Percentiles rank a stretch among this genome's conserved stretches.
phyloP scores from a whole-genome alignment of 2,113 vertebrate genomes.

The Mirza zaza region DNA sequence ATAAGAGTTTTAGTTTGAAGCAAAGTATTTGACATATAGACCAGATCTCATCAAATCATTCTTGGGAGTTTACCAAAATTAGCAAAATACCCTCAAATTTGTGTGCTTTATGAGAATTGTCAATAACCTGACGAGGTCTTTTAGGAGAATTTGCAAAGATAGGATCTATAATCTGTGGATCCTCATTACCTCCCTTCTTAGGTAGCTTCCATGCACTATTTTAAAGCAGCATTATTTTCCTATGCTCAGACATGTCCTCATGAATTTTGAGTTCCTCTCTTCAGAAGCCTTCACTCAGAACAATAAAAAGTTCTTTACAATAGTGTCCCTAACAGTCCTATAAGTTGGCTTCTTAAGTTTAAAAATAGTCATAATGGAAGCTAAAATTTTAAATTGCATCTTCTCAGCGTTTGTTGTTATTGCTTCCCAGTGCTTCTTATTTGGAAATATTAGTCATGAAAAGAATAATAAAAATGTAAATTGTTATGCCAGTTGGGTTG shows the following conservation, averaged over 20 bases:
- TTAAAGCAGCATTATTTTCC: not conserved
- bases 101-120: not conserved
- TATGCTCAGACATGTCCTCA: not conserved
- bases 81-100: not conserved
- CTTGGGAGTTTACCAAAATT: not conserved
- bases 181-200: not conserved
- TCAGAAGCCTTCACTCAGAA: not conserved
- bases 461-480: conserved; percentile 71
- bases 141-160: not conserved
- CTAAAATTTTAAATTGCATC: not conserved
- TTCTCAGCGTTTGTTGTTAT: conserved; percentile 24
- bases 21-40: not conserved
- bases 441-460: conserved; percentile 55
- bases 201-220: not conserved
- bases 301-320: conserved; percentile 44
- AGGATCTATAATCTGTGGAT: not conserved
- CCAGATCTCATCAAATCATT: not conserved
- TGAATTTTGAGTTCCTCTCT: not conserved
- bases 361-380: conserved; percentile 41
- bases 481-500: conserved; percentile 51
- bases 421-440: conserved; percentile 59
- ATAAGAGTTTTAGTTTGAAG: not conserved
- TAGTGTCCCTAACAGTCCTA: conserved; percentile 24
- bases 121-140: not conserved
- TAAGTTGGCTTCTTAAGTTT: conserved; percentile 17